These are phyloP conservation scores for Megatriorchis doriae DNA, from an alignment of 2,113 vertebrate species.

Conservation along the genomic window DNA sequence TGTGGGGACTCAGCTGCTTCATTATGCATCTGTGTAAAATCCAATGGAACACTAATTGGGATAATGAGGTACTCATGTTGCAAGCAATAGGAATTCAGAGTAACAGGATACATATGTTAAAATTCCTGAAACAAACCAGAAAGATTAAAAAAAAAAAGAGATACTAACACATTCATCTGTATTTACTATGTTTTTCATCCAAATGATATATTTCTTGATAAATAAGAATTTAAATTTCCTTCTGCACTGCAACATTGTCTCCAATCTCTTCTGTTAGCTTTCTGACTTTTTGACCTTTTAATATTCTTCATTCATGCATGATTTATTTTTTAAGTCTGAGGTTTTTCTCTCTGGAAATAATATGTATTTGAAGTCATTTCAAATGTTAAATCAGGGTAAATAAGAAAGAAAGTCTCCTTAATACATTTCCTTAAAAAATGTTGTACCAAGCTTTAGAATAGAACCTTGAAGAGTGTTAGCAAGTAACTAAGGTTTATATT, in stretches of 20 bases:
- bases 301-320: background rate
- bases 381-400: conserved; percentile 8
- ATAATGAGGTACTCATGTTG: background rate
- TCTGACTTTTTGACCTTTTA: conserved; percentile 21
- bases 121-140: background rate
- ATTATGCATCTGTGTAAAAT: background rate
- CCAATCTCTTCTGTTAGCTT: background rate
- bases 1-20: background rate
- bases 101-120: background rate
- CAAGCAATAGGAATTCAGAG: background rate
- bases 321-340: background rate
- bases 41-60: background rate
- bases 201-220: background rate
- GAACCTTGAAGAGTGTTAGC: background rate
- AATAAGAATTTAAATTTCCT: background rate
- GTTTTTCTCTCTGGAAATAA: background rate
- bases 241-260: background rate
- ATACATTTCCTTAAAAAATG: background rate
- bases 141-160: background rate
- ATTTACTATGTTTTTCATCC: background rate
- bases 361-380: background rate
- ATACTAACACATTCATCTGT: background rate
- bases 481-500: background rate
- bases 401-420: conserved; percentile 6
- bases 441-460: background rate